Conservation (phyloP, 2,113 vertebrate species). For the Perca schrenkii region DNA sequence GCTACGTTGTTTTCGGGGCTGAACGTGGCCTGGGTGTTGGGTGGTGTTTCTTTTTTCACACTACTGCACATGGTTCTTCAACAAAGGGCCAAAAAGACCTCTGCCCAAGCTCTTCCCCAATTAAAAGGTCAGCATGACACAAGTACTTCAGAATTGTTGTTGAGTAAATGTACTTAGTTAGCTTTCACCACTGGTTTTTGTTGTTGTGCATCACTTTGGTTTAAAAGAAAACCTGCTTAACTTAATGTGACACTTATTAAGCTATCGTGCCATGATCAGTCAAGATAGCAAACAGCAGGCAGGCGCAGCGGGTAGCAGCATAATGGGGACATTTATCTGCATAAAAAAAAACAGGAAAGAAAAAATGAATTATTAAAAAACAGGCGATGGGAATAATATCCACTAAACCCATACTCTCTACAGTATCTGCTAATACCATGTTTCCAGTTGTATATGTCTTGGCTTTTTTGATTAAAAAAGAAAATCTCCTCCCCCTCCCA, state of each 20-base stretch:
- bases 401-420: neutral
- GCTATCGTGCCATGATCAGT: neutral
- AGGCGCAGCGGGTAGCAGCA: conserved; percentile 29
- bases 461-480: conserved; percentile 39
- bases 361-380: neutral
- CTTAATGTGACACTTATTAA: conserved; percentile 1
- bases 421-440: neutral
- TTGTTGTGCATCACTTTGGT: neutral
- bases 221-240: neutral
- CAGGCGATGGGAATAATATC: neutral
- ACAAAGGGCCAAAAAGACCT: too few species aligned
- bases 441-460: neutral
- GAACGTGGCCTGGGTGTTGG: too few species aligned
- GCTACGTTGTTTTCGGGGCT: too few species aligned
- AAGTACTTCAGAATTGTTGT: neutral
- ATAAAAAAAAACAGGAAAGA: neutral
- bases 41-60: too few species aligned
- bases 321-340: conserved; percentile 1
- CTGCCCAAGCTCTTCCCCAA: too few species aligned
- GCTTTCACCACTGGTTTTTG: neutral
- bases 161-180: neutral
- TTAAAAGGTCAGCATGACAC: too few species aligned
- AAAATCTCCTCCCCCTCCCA: conserved; percentile 23
- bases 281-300: conserved; percentile 40
- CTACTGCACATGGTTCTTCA: too few species aligned